Evolutionary conservation across 1,140 invertebrate species (phyloP).

Genomic region (Achatina immaculata): DNA sequence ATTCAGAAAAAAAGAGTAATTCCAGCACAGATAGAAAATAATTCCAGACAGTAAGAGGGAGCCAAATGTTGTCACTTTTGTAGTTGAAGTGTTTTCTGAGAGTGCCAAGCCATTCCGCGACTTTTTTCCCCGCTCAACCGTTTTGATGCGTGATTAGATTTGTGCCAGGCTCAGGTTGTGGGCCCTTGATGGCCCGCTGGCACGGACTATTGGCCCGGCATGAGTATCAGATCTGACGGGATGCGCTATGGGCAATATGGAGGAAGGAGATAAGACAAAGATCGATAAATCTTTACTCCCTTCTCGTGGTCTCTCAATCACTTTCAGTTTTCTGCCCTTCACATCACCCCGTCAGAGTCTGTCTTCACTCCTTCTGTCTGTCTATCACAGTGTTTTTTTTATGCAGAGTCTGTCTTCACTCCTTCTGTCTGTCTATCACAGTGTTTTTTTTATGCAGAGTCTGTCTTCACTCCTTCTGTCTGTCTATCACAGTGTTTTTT

Average conservation of each 20-base stretch:
- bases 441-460: not conserved
- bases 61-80: no score
- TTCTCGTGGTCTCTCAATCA: not conserved
- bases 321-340: not conserved
- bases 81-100: constrained; percentile 2
- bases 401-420: not conserved
- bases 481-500: not conserved
- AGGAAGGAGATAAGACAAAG: constrained; percentile 26
- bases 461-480: not conserved
- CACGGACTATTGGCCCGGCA: constrained; percentile 24
- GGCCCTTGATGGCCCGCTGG: constrained; percentile 12
- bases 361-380: not conserved
- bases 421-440: not conserved
- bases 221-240: constrained; percentile 9
- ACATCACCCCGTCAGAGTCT: not conserved
- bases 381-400: not conserved
- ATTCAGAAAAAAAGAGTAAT: no score
- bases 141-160: constrained; percentile 34
- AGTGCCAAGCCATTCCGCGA: not conserved
- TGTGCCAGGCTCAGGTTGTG: not conserved
- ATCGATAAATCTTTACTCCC: constrained; percentile 17
- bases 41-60: no score
- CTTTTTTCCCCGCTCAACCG: constrained; percentile 15
- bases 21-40: no score
- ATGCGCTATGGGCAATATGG: constrained; percentile 33